A percentile compares a stretch with the other conserved stretches of the same genome.
Evolutionary conservation across 2,797 vertebrate species (phyloP).

Genomic region (Taenioides sp.): DNA sequence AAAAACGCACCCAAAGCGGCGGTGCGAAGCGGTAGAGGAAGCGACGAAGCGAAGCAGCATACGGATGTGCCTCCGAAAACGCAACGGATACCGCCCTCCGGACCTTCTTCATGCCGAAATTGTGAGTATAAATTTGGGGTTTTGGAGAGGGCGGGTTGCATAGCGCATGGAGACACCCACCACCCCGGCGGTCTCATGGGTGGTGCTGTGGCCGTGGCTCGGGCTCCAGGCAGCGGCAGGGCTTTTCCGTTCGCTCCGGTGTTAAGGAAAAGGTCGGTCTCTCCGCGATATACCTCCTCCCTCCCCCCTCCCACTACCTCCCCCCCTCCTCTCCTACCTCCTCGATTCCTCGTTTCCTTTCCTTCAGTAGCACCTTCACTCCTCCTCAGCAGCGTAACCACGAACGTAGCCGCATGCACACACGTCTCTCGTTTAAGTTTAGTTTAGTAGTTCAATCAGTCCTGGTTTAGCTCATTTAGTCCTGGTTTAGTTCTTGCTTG

Average conservation of each 20-base stretch:
- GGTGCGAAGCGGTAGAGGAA: slow-evolving; percentile 24
- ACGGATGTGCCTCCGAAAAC: slow-evolving; percentile 82
- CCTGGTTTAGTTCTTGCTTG: not conserved
- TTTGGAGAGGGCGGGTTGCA: not conserved
- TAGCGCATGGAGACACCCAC: too few relatives aligned
- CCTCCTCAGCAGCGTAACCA: not conserved
- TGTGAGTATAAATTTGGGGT: slow-evolving; percentile 71
- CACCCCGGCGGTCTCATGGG: not conserved
- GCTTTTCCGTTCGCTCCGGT: slow-evolving; percentile 40
- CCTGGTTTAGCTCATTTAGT: not conserved
- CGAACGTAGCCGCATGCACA: not conserved
- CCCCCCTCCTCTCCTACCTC: slow-evolving; percentile 7
- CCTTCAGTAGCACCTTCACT: slow-evolving; percentile 20
- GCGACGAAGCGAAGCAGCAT: slow-evolving; percentile 32
- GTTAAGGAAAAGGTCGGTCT: slow-evolving; percentile 55
- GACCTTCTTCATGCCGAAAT: slow-evolving; percentile 78
- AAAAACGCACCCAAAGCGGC: slow-evolving; percentile 4
- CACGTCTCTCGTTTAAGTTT: not conserved
- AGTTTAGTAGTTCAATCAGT: not conserved
- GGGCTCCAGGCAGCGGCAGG: slow-evolving; percentile 25
- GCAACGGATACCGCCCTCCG: slow-evolving; percentile 75
- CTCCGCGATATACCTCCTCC: slow-evolving; percentile 33
- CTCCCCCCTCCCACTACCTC: not conserved
- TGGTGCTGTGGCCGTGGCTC: slow-evolving; percentile 15
- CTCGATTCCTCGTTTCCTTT: slow-evolving; percentile 1